These are phyloP conservation scores for Yoshiicerus persimilis DNA, from an alignment of 1,140 invertebrate genomes.

Conservation along the genomic window DNA sequence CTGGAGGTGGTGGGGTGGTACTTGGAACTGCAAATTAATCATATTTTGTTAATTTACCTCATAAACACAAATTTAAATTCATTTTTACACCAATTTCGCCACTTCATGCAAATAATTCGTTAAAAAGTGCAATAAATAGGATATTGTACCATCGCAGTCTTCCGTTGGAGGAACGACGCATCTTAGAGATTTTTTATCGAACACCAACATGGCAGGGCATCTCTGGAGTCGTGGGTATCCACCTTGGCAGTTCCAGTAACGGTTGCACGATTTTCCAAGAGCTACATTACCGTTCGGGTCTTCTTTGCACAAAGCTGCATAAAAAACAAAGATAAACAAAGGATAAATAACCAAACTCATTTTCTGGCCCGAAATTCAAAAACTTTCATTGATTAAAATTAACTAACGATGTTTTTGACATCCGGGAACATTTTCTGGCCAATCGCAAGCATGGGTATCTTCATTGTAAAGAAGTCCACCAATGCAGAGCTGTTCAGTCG, in stretches of 20 bases:
- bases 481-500: constrained; percentile 89
- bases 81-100: too few species aligned
- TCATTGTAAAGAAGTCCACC: constrained; percentile 89
- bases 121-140: too few species aligned
- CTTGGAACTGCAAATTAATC: constrained; percentile 61
- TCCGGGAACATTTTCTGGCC: constrained; percentile 88
- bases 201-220: constrained; percentile 86
- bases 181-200: constrained; percentile 76
- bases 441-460: constrained; percentile 84
- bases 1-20: constrained; percentile 66
- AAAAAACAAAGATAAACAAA: background rate
- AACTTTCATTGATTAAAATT: too few species aligned
- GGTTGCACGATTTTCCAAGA: constrained; percentile 84
- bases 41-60: too few species aligned
- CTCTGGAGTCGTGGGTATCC: constrained; percentile 85
- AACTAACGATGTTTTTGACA: constrained; percentile 91
- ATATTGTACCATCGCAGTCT: constrained; percentile 66
- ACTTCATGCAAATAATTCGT: too few species aligned
- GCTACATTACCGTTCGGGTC: constrained; percentile 75
- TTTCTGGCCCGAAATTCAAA: too few species aligned
- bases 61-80: constrained; percentile 35
- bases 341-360: background rate
- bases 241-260: constrained; percentile 91
- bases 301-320: constrained; percentile 81
- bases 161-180: constrained; percentile 86